Percentiles rank a stretch among this genome's conserved stretches.
phyloP scores from a whole-genome alignment of 2,888 invertebrate species.

The Lobophora halterata region DNA sequence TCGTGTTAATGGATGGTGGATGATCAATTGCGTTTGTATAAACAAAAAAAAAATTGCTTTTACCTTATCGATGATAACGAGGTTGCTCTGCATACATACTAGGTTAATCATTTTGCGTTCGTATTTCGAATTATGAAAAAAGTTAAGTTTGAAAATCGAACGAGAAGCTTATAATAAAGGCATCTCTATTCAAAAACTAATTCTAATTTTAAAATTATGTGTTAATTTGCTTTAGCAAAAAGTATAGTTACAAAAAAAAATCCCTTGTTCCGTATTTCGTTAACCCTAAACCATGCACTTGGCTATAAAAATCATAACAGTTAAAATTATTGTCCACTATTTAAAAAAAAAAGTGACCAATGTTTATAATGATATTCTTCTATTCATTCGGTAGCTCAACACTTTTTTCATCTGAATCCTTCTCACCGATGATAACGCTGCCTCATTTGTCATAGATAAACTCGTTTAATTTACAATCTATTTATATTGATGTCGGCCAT shows the following conservation, averaged over 20 bases:
- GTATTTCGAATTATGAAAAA: too few relatives aligned
- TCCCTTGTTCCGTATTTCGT: too few relatives aligned
- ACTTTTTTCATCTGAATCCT: conserved; percentile 32
- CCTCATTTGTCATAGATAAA: conserved; percentile 65
- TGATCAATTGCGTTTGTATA: conserved; percentile 15
- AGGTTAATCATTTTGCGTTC: too few relatives aligned
- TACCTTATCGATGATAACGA: too few relatives aligned
- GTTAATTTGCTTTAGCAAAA: conserved; percentile 1
- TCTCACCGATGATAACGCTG: conserved; percentile 40
- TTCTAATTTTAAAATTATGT: too few relatives aligned
- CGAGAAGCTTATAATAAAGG: too few relatives aligned
- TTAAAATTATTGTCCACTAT: not conserved
- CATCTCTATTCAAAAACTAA: too few relatives aligned
- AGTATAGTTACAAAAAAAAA: too few relatives aligned
- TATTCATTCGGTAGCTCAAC: conserved; percentile 28
- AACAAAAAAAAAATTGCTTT: too few relatives aligned
- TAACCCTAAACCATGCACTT: too few relatives aligned
- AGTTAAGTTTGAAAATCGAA: too few relatives aligned
- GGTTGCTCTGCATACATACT: too few relatives aligned
- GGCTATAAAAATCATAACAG: not conserved
- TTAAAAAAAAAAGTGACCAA: not conserved
- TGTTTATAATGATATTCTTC: conserved; percentile 7
- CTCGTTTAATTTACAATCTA: conserved; percentile 42
- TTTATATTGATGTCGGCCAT: conserved; percentile 26
- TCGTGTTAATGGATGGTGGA: conserved; percentile 8